Evolutionary conservation across 2,888 invertebrate species (phyloP).

Genomic region (Melanargia galathea): DNA sequence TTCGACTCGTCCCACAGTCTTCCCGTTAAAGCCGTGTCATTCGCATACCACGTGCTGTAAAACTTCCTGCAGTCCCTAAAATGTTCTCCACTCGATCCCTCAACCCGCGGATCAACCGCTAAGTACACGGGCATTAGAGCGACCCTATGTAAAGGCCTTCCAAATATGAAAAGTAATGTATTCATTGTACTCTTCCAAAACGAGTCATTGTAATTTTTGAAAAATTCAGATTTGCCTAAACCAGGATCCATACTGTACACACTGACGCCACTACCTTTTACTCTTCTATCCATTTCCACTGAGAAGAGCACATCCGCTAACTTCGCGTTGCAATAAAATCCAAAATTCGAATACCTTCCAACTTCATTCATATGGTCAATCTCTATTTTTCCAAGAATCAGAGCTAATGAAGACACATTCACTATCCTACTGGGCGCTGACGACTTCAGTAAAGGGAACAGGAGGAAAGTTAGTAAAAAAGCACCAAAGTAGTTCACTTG

Average conservation of each 20-base stretch:
- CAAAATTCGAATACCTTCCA: slow-evolving; percentile 82
- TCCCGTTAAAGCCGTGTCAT: slow-evolving; percentile 51
- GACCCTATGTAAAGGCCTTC: slow-evolving; percentile 53
- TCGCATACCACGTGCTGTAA: slow-evolving; percentile 69
- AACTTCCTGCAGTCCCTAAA: slow-evolving; percentile 63
- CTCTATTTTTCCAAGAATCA: slow-evolving; percentile 86
- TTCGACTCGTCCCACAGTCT: slow-evolving; percentile 61
- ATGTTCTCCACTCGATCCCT: slow-evolving; percentile 59
- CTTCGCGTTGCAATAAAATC: slow-evolving; percentile 78
- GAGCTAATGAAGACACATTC: slow-evolving; percentile 77
- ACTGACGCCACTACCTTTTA: slow-evolving; percentile 81
- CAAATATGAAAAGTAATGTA: slow-evolving; percentile 49
- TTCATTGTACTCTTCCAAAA: slow-evolving; percentile 49
- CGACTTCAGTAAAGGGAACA: slow-evolving; percentile 57
- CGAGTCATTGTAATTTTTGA: slow-evolving; percentile 76
- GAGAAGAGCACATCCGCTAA: slow-evolving; percentile 59
- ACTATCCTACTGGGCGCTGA: slow-evolving; percentile 65
- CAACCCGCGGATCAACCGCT: slow-evolving; percentile 55
- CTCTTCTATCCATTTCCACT: slow-evolving; percentile 77
- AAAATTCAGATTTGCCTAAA: slow-evolving; percentile 88
- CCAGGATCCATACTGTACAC: slow-evolving; percentile 93
- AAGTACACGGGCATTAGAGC: slow-evolving; percentile 64
- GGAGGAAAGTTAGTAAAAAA: slow-evolving; percentile 61
- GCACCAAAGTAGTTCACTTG: slow-evolving; percentile 78
- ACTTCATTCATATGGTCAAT: slow-evolving; percentile 87